These are phyloP conservation scores for Hypomesus transpacificus DNA, from an alignment of 2,113 vertebrate genomes.

Conservation along the genomic window DNA sequence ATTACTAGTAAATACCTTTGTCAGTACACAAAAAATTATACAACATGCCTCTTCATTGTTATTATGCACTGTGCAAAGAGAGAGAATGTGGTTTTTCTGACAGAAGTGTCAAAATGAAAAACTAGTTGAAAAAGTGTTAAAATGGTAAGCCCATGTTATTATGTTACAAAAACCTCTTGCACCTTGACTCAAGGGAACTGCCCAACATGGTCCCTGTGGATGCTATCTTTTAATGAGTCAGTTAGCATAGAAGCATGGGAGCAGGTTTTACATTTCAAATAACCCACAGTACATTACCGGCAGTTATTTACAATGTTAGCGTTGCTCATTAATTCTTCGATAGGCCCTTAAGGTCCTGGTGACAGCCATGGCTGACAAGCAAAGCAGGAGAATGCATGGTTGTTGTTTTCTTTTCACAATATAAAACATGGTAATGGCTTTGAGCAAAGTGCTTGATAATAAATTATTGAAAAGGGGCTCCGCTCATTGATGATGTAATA, in stretches of 20 bases:
- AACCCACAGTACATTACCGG: slow-evolving; percentile 67
- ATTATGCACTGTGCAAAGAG: no score
- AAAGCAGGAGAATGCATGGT: slow-evolving; percentile 54
- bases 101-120: no score
- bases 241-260: slow-evolving; percentile 57
- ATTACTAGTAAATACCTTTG: no score
- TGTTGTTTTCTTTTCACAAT: slow-evolving; percentile 58
- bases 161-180: no score
- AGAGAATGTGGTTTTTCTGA: no score
- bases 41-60: no score
- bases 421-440: slow-evolving; percentile 65
- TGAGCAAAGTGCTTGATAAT: slow-evolving; percentile 62
- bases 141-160: no score
- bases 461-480: slow-evolving; percentile 68
- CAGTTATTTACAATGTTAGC: slow-evolving; percentile 75
- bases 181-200: no score
- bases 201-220: no score
- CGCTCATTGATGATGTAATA: slow-evolving; percentile 61
- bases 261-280: slow-evolving; percentile 75
- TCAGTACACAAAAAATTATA: no score
- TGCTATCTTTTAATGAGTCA: slow-evolving; percentile 48
- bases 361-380: slow-evolving; percentile 67
- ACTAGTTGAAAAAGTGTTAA: no score
- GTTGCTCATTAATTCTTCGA: slow-evolving; percentile 72
- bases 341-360: slow-evolving; percentile 68